Percentiles rank a stretch among this genome's conserved stretches.
Evolutionary conservation across 2,888 invertebrate genomes (phyloP).

Genomic region (Omphaloscelis lunosa): DNA sequence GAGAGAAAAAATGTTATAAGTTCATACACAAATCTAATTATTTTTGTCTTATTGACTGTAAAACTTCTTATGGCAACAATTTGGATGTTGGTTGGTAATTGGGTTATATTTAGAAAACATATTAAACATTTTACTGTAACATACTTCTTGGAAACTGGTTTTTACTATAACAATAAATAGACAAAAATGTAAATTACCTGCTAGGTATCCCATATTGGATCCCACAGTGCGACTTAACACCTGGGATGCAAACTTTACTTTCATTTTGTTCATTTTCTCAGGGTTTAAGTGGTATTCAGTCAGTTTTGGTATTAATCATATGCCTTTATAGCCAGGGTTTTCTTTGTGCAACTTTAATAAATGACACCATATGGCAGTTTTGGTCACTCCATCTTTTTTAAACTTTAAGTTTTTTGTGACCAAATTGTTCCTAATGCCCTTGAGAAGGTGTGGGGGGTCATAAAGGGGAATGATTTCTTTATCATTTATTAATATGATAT

Average conservation of each 20-base stretch:
- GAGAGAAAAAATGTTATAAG: background rate
- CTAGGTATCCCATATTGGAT: too few species aligned
- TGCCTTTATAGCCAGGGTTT: background rate
- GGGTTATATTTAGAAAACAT: too few species aligned
- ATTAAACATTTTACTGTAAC: too few species aligned
- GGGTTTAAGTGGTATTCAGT: conserved; percentile 18
- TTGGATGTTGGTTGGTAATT: background rate
- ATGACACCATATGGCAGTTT: too few species aligned
- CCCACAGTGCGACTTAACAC: background rate
- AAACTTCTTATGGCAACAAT: background rate
- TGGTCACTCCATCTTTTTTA: background rate
- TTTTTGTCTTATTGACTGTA: background rate
- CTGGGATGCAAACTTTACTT: conserved; percentile 60
- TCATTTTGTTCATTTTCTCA: conserved; percentile 61
- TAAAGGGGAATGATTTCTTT: conserved; percentile 12
- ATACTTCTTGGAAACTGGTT: too few species aligned
- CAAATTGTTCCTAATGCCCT: too few species aligned
- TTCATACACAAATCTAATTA: background rate
- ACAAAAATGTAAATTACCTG: too few species aligned
- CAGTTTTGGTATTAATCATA: background rate
- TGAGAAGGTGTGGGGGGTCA: conserved; percentile 1
- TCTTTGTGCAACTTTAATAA: too few species aligned
- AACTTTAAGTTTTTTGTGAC: background rate
- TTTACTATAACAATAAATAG: too few species aligned
- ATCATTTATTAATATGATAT: background rate